Percentiles rank a stretch among this genome's conserved stretches.
Conservation (phyloP, 1,140 invertebrate genomes). For the Drosophila athabasca region DNA sequence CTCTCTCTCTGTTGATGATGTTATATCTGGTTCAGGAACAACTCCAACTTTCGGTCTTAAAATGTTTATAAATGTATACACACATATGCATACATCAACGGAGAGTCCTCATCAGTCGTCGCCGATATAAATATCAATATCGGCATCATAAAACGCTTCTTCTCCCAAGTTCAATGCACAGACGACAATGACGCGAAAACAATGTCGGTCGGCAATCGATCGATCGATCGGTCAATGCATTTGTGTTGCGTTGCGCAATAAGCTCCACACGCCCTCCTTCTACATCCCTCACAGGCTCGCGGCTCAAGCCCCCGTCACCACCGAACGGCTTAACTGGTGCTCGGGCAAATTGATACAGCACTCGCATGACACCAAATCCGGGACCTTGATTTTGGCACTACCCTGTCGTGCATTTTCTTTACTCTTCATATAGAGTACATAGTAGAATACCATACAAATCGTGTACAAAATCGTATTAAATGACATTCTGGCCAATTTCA, state of each 20-base stretch:
- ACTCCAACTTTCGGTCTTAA: too few species aligned
- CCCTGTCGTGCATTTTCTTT: slow-evolving; percentile 29
- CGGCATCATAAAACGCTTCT: slow-evolving; percentile 10
- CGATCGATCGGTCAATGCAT: slow-evolving; percentile 54
- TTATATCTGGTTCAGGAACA: too few species aligned
- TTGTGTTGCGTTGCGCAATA: slow-evolving; percentile 59
- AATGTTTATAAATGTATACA: too few species aligned
- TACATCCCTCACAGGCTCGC: neutral
- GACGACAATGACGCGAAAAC: slow-evolving; percentile 55
- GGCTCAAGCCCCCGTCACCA: neutral
- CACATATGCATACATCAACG: too few species aligned
- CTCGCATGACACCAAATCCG: slow-evolving; percentile 30
- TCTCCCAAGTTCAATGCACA: slow-evolving; percentile 68
- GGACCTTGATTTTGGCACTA: slow-evolving; percentile 14
- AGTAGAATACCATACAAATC: slow-evolving; percentile 10
- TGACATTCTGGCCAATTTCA: slow-evolving; percentile 23
- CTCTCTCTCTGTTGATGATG: too few species aligned
- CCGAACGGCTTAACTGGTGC: neutral
- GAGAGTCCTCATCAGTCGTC: too few species aligned
- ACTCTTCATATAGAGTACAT: slow-evolving; percentile 5
- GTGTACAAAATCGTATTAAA: slow-evolving; percentile 36
- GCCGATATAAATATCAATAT: too few species aligned
- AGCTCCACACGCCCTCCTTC: slow-evolving; percentile 9
- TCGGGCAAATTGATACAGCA: slow-evolving; percentile 24
- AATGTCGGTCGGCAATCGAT: slow-evolving; percentile 43